A percentile compares a stretch with the other conserved stretches of the same genome.
Conservation (phyloP, 2,888 invertebrate genomes). For the Tuta absoluta region DNA sequence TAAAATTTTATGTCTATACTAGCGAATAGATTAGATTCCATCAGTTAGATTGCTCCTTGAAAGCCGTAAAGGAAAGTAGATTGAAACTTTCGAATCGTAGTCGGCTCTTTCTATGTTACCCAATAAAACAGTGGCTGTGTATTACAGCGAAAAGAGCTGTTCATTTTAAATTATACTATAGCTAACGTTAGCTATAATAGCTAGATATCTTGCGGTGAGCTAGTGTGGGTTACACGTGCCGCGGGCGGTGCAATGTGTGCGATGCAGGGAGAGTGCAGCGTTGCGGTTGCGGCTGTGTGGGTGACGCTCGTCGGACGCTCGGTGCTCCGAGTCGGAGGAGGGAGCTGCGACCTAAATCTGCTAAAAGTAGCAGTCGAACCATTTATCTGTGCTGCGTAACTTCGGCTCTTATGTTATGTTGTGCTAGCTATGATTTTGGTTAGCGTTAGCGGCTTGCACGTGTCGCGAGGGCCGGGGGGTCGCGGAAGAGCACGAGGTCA, state of each 20-base stretch:
- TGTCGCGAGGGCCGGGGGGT: constrained; percentile 40
- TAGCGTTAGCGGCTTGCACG: constrained; percentile 34
- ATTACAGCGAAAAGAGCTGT: constrained; percentile 13
- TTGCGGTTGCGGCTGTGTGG: constrained; percentile 29
- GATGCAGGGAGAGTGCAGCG: constrained; percentile 35
- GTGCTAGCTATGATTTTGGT: constrained; percentile 25
- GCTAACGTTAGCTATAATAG: constrained; percentile 1
- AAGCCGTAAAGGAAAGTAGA: constrained; percentile 8
- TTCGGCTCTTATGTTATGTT: constrained; percentile 22
- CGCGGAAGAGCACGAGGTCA: constrained; percentile 33
- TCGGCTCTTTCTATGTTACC: background rate
- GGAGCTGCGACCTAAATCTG: constrained; percentile 32
- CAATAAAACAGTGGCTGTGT: constrained; percentile 17
- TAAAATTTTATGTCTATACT: background rate
- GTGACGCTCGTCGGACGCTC: constrained; percentile 26
- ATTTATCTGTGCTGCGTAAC: constrained; percentile 28
- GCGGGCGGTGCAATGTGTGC: constrained; percentile 44
- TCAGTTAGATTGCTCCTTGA: constrained; percentile 8
- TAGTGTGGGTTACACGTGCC: constrained; percentile 56
- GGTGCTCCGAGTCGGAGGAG: constrained; percentile 16
- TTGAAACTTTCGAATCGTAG: constrained; percentile 10
- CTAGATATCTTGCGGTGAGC: constrained; percentile 10
- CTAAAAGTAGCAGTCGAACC: constrained; percentile 30
- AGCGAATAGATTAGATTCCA: constrained; percentile 8
- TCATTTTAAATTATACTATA: constrained; percentile 19